These are phyloP conservation scores for Pelusios castaneus DNA, from an alignment of 2,113 vertebrate species.

Conservation along the genomic window DNA sequence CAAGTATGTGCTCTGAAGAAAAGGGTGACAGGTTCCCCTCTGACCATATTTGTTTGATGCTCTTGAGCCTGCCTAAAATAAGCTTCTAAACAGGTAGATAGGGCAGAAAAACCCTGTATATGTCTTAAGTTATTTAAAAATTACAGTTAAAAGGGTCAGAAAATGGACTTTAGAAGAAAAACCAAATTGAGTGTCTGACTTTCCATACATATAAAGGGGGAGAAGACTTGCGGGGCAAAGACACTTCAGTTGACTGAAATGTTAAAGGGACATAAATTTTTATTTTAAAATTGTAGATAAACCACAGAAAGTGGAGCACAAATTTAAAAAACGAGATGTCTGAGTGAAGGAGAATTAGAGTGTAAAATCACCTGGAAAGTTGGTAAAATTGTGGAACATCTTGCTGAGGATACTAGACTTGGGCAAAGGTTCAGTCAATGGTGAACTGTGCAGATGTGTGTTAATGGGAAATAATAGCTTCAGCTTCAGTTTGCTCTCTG, in stretches of 20 bases:
- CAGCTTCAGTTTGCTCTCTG: background rate
- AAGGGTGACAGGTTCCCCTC: background rate
- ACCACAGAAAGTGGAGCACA: background rate
- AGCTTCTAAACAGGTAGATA: background rate
- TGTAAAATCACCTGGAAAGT: background rate
- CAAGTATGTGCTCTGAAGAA: background rate
- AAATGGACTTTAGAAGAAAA: background rate
- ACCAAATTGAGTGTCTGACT: background rate
- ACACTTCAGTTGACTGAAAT: background rate
- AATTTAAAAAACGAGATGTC: conserved; percentile 3
- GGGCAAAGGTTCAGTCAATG: background rate
- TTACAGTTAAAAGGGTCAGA: background rate
- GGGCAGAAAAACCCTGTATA: background rate
- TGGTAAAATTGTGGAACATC: background rate
- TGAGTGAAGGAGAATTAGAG: background rate
- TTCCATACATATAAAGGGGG: background rate
- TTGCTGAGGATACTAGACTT: background rate
- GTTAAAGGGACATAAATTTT: background rate
- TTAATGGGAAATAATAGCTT: conserved; percentile 20
- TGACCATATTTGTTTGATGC: accelerated
- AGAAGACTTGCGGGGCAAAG: background rate
- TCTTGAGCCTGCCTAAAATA: background rate
- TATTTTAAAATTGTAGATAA: background rate
- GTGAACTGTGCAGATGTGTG: background rate
- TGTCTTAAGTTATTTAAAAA: background rate